These are phyloP conservation scores for Perognathus longimembris DNA, from an alignment of 2,113 vertebrate species.

Conservation along the genomic window DNA sequence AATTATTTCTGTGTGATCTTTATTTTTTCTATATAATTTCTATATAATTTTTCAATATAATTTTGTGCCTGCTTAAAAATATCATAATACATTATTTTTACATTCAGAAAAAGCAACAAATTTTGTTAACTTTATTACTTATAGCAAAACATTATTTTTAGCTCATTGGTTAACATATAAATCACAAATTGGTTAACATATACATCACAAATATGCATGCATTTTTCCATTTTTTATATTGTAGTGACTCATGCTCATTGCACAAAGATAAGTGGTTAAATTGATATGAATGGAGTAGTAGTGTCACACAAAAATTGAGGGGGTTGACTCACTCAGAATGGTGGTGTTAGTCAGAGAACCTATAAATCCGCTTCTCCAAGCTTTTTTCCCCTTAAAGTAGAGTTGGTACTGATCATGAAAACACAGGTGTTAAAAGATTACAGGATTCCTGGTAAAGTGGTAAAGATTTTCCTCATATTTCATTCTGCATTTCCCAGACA, in stretches of 20 bases:
- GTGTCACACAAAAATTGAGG: neutral
- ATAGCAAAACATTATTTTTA: neutral
- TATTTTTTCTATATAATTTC: no score
- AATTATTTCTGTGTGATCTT: neutral
- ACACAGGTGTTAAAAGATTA: neutral
- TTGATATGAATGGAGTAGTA: neutral
- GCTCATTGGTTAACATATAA: neutral
- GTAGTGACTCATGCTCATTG: neutral
- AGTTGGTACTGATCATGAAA: neutral
- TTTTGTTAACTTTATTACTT: neutral
- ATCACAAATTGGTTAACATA: neutral
- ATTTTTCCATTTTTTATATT: constrained; percentile 20
- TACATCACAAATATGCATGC: constrained; percentile 4
- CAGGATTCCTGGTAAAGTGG: neutral
- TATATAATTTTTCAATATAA: no score
- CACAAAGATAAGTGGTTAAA: neutral
- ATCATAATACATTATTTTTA: constrained; percentile 18
- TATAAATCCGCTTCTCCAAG: neutral
- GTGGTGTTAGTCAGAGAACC: neutral
- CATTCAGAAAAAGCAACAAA: constrained; percentile 43
- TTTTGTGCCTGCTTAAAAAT: no score
- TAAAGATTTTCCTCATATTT: neutral
- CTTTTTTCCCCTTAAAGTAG: neutral
- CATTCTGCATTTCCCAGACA: constrained; percentile 17
- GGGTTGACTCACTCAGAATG: neutral